Evolutionary conservation across 1,140 invertebrate genomes (phyloP), one percentile per base, ranked within the genome.

Genomic region (Drosophila serrata): DNA sequence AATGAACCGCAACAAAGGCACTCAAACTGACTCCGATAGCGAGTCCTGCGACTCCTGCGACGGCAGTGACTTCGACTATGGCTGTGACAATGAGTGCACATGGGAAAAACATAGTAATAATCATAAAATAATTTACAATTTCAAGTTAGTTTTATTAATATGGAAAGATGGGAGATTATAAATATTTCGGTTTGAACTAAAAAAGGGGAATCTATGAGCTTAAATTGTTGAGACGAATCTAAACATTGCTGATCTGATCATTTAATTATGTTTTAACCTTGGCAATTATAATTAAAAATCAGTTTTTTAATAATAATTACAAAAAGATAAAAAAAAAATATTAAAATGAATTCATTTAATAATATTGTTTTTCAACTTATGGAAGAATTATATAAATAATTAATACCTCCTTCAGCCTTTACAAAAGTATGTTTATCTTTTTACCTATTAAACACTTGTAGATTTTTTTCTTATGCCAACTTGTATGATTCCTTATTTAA

Each of bases 1-100:
- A 88, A 80, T 82, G 72, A 84, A 77, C 79, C 76, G 62, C 84
- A 87, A 88, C 76, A 87, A 87, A 82, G 67, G 76, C 80, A 51
- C 74, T 63, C 60, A 81, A 81, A 68, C 65, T 39, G 56, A 72
- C 67, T 75, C 55, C 48, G 68, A 64, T 79, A 58, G 61, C 39
- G 33, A 67, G 48, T 42, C 19, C 43, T 24, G 24, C 24, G 43
- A 46, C 12, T n/a, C n/a, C n/a, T 49, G 46, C n/a, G 3, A 31
- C 72, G 40, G 56, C 72, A 56, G 60, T 60, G 64, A 75, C 27
- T 65, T 29, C 31, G 33, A 12, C 60, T 59, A 49, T n/a, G 46
- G 24, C 33, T 31, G 9, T 27, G 19, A 45, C 35, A 48, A 70
- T 56, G 42, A 35, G 35, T 35, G 24, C 40, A 35, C 61, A 61